Evolutionary conservation across 2,888 invertebrate genomes (phyloP).

Genomic region (Anoplius nigerrimus): DNA sequence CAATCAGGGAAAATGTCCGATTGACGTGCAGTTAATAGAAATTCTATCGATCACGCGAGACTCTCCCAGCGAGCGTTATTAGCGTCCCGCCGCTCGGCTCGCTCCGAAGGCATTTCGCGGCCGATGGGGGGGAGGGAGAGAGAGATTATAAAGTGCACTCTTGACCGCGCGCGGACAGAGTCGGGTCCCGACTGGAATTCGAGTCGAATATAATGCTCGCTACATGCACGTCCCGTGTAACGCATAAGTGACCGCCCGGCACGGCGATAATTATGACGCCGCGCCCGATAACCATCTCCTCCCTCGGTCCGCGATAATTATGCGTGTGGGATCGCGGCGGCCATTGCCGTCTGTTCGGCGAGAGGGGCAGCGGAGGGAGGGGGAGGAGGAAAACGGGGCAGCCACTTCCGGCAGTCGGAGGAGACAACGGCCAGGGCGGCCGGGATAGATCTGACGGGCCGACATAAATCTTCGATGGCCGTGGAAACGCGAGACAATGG

Average conservation of each 20-base stretch:
- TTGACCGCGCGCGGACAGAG: no score
- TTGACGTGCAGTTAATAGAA: no score
- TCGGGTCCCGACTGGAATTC: constrained; percentile 27
- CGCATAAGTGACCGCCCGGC: constrained; percentile 47
- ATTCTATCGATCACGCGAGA: no score
- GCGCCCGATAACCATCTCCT: constrained; percentile 45
- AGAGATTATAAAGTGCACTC: no score
- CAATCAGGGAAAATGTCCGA: no score
- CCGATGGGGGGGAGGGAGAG: no score
- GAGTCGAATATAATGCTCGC: constrained; percentile 34
- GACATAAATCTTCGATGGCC: background rate
- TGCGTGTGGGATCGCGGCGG: constrained; percentile 42
- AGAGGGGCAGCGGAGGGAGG: background rate
- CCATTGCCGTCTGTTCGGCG: constrained; percentile 28
- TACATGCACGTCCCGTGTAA: constrained; percentile 38
- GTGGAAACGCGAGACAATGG: background rate
- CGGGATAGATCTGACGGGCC: background rate
- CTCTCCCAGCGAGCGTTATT: no score
- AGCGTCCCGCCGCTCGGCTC: no score
- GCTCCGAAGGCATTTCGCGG: no score
- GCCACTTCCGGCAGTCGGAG: constrained; percentile 42
- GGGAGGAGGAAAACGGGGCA: constrained; percentile 29
- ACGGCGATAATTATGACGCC: constrained; percentile 52
- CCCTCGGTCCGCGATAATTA: constrained; percentile 48
- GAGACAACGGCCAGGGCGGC: constrained; percentile 15